Evolutionary conservation across 2,113 vertebrate genomes (phyloP), one percentile per base, ranked within the genome.

Genomic region (Ifrita kowaldi): DNA sequence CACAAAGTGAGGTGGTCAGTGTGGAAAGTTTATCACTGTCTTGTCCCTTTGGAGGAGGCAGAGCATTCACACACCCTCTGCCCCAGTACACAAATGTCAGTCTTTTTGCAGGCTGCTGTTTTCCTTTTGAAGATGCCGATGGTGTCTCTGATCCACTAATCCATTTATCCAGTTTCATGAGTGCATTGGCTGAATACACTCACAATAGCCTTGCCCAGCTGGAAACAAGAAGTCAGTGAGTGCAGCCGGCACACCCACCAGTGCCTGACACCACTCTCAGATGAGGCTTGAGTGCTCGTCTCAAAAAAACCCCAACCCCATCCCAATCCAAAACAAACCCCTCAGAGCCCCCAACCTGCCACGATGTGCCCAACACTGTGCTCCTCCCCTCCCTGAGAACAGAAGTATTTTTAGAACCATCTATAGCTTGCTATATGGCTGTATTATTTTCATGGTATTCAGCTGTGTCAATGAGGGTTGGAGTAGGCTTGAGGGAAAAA

Each of bases 11-110:
- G 97, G 97, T 98, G 97, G 98, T 96, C 96, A 95, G 97, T 97
- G 97, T 98, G 98, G 98, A 98, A 98, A 99, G 98, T 99, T 99
- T 98, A 98, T 98, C 98, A 98, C 98, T 98, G 98, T 98, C 98
- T 98, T 98, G 97, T 98, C 98, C 96, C 95, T 97, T 98, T 98
- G 98, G 98, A 98, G 97, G 97, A 98, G 98, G 98, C 98, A 96
- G 97, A 98, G 97, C 96, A 98, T 97, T 98, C 98, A 97, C 98
- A 97, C 97, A 97, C 98, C 98, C 97, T 95, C 97, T 97, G 98
- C 97, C 98, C 95, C 89, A 97, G 95, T 97, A 97, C 97, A 98
- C 97, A 97, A 98, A 98, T 97, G 98, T 98, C 96, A 97, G 94
- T 90, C 95, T 94, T 88, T 97, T 95, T 95, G 95, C 96, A 85